These are phyloP conservation scores for Spicauda simplicius DNA, from an alignment of 2,888 invertebrate species.

Conservation along the genomic window DNA sequence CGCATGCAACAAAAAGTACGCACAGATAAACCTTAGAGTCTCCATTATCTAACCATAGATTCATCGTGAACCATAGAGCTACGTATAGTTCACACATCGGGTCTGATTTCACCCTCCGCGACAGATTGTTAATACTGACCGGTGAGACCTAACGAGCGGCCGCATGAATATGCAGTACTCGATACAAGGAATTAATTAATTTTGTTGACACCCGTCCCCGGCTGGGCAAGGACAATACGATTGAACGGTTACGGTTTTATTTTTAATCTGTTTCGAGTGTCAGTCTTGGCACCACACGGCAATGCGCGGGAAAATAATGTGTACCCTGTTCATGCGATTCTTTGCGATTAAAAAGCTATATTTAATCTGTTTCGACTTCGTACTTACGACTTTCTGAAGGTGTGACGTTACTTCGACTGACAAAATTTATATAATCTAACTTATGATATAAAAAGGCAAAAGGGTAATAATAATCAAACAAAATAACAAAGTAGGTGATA, in stretches of 20 bases:
- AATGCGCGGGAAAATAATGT: too few relatives aligned
- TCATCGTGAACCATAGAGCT: not conserved
- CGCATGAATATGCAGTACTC: slow-evolving; percentile 75
- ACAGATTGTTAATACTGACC: slow-evolving; percentile 75
- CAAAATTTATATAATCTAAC: too few relatives aligned
- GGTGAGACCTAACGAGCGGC: slow-evolving; percentile 74
- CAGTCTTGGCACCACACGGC: not conserved
- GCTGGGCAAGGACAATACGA: not conserved
- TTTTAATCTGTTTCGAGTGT: slow-evolving; percentile 4
- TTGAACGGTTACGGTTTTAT: slow-evolving; percentile 13
- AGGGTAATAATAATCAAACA: too few relatives aligned
- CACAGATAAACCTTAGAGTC: not conserved
- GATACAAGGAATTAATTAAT: slow-evolving; percentile 71
- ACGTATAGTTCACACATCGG: slow-evolving; percentile 29
- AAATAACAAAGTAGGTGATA: too few relatives aligned
- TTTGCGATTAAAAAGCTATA: too few relatives aligned
- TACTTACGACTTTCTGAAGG: too few relatives aligned
- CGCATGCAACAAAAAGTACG: not conserved
- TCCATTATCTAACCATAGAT: not conserved
- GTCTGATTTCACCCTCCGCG: slow-evolving; percentile 50
- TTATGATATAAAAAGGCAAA: too few relatives aligned
- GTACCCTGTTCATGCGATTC: too few relatives aligned
- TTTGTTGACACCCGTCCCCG: slow-evolving; percentile 53
- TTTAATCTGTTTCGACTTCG: too few relatives aligned
- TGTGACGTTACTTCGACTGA: too few relatives aligned